Base-by-base conservation (phyloP, 2,797 vertebrate species). In the Schizopygopsis pylzovi region DNA sequence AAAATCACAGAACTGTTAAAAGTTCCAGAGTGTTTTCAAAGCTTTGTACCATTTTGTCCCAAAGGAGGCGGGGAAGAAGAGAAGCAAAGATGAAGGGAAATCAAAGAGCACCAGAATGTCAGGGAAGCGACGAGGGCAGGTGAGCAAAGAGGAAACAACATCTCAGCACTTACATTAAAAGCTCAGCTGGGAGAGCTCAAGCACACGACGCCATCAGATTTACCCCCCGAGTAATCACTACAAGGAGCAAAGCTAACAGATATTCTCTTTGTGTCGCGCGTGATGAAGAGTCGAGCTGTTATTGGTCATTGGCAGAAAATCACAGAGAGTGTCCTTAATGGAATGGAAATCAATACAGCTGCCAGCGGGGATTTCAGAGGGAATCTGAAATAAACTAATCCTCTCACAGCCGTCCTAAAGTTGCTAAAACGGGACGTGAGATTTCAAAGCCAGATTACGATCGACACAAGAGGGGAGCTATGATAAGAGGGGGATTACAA, bases 341-440 rank as follows among this genome's bases (percentile, higher is more conserved):
- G 77, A 90, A 90, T 88, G 80, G 88, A 92, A 92, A 92, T 93
- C 86, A 84, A 91, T 90, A 88, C 13, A 68, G 47, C 83, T 85
- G 71, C 92, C 89, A 84, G 87, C 89, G 75, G 79, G 82, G 45
- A 84, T 47, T 89, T 86, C 85, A 88, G 85, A 88, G 87, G 86
- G 85, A 88, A 91, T 92, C 89, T 67, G 56, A 91, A 91, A 92
- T 90, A 65, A 85, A 89, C 79, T 93, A 93, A 94, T 95, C 93
- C 89, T 81, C 86, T 91, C 90, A 88, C 91, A 88, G 65, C 83
- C 88, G 63, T 20, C 75, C 20, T 85, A 86, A 93, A 91, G 88
- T 90, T 91, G 84, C 79, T 90, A 92, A 91, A 87, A 80, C 79
- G 25, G 78, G 87, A 90, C 28, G 82, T 72, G 80, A 89, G 88